A percentile compares a stretch with the other conserved stretches of the same genome.
These are phyloP conservation scores for Apostichopus californicus DNA, from an alignment of 35 echinoderm and acorn worm species.

Conservation along the genomic window DNA sequence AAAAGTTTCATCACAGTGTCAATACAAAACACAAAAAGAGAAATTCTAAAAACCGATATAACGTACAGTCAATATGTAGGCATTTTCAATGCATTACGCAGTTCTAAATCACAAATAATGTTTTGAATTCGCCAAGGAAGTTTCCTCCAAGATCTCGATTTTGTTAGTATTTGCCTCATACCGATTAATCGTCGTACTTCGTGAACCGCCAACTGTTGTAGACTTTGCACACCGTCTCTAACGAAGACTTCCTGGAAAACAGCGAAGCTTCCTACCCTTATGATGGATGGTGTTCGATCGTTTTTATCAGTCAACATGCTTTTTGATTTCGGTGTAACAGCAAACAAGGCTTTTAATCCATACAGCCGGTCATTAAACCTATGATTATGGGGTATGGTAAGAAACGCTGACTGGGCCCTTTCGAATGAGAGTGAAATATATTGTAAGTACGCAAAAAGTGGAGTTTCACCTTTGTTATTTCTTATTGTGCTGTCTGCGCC, in stretches of 20 bases:
- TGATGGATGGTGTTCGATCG: background rate
- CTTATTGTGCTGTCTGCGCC: constrained; percentile 18
- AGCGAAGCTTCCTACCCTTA: background rate
- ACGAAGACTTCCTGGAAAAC: background rate
- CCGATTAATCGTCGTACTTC: background rate
- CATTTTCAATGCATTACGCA: background rate
- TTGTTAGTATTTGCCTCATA: background rate
- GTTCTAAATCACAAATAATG: background rate
- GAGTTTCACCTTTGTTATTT: constrained; percentile 20
- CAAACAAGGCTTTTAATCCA: background rate
- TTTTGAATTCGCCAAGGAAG: background rate
- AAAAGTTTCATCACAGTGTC: too few species aligned
- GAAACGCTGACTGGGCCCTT: background rate
- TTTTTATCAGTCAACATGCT: background rate
- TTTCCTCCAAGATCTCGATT: background rate
- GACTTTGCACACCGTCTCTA: background rate
- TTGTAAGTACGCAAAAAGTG: background rate
- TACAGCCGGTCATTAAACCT: background rate
- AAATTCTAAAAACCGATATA: too few species aligned
- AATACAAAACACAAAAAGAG: too few species aligned
- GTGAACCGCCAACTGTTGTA: background rate
- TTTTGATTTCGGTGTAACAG: constrained; percentile 1
- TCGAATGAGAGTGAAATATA: background rate
- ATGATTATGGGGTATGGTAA: background rate
- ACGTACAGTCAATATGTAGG: background rate